These are phyloP conservation scores for Campodea augens DNA, from an alignment of 1,140 invertebrate genomes.

Conservation along the genomic window DNA sequence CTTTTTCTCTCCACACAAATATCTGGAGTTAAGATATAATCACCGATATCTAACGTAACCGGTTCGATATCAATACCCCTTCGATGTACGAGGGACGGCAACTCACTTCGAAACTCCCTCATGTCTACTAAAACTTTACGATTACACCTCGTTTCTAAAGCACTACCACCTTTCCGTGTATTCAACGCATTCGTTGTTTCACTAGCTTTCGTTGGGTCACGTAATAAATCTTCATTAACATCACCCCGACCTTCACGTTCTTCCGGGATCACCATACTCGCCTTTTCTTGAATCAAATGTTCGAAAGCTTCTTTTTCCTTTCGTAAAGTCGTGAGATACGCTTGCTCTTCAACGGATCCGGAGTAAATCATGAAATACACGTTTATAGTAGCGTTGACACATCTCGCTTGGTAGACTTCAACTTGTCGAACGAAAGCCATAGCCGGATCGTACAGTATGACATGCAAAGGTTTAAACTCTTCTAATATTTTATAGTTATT, in stretches of 20 bases:
- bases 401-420: constrained; percentile 51
- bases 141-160: constrained; percentile 14
- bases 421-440: constrained; percentile 70
- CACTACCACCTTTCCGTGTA: constrained; percentile 41
- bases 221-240: constrained; percentile 39
- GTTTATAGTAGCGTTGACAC: constrained; percentile 35
- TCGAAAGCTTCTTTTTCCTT: constrained; percentile 91
- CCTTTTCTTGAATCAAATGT: constrained; percentile 72
- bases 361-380: constrained; percentile 81
- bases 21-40: constrained; percentile 93
- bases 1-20: constrained; percentile 95
- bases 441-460: constrained; percentile 81
- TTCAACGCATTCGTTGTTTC: constrained; percentile 23
- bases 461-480: constrained; percentile 51
- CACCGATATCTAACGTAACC: constrained; percentile 77
- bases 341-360: constrained; percentile 86
- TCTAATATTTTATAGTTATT: constrained; percentile 23
- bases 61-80: constrained; percentile 86
- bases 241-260: constrained; percentile 75
- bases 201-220: constrained; percentile 24
- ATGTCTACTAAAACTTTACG: constrained; percentile 83
- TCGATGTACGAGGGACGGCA: constrained; percentile 84
- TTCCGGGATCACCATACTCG: constrained; percentile 77
- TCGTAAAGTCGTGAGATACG: constrained; percentile 71
- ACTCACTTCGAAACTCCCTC: constrained; percentile 91